A percentile compares a stretch with the other conserved stretches of the same genome.
Conservation (phyloP, 30 jellyfish, hydroid and myxozoan genomes). For the Haliclystus octoradiatus region DNA sequence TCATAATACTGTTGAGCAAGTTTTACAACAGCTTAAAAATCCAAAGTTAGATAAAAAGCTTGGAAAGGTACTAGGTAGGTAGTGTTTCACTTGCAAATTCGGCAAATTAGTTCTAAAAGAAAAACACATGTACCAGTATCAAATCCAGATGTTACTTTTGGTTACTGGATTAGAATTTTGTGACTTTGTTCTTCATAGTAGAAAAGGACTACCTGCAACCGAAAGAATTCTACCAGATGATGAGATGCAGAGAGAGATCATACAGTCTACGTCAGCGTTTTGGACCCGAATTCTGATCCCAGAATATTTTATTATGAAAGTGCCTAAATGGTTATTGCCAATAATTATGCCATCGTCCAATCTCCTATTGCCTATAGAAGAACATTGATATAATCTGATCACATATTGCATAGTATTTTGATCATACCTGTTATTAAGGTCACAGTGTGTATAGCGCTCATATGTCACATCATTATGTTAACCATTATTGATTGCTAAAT, state of each 20-base stretch:
- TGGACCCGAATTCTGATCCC: conserved; percentile 54
- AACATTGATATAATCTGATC: too few relatives aligned
- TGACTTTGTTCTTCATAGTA: conserved; percentile 47
- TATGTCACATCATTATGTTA: too few relatives aligned
- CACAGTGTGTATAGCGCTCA: too few relatives aligned
- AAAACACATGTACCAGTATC: conserved; percentile 36
- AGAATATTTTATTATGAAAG: conserved; percentile 43
- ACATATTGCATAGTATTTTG: too few relatives aligned
- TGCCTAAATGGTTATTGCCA: conserved; percentile 42
- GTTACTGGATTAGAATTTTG: conserved; percentile 33
- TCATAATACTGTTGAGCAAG: too few relatives aligned
- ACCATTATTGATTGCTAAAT: too few relatives aligned
- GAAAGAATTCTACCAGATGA: conserved; percentile 33
- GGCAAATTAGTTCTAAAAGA: conserved; percentile 15
- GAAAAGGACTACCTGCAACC: conserved; percentile 45
- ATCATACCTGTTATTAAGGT: too few relatives aligned
- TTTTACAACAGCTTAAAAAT: too few relatives aligned
- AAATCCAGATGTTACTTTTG: conserved; percentile 43
- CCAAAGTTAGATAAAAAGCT: too few relatives aligned
- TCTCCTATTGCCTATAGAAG: too few relatives aligned
- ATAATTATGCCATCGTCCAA: too few relatives aligned
- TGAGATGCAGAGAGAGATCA: conserved; percentile 8
- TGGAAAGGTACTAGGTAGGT: conserved; percentile 20
- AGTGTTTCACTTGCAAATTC: conserved; percentile 25
- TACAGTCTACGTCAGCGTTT: conserved; percentile 3